Conservation (phyloP, 2,888 invertebrate genomes). For the Podabrus alpinus region DNA sequence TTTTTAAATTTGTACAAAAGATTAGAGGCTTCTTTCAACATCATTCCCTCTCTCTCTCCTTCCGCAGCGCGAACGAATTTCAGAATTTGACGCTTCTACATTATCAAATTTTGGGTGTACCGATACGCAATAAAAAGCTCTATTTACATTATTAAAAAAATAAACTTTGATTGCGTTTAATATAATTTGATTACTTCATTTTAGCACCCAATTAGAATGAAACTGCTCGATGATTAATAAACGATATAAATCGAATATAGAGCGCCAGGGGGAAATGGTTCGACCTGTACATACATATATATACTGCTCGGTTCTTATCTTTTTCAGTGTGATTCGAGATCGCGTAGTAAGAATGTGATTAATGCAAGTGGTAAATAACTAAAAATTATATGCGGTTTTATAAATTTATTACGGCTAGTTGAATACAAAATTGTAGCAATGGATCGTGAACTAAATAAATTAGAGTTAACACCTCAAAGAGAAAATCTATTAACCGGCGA, state of each 20-base stretch:
- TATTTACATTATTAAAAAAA: too few species aligned
- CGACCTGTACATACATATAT: conserved; percentile 20
- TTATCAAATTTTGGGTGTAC: too few species aligned
- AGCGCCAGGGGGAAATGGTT: conserved; percentile 10
- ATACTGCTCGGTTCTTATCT: conserved; percentile 14
- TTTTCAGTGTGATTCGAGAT: conserved; percentile 21
- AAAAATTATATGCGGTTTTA: neutral
- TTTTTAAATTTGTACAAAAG: too few species aligned
- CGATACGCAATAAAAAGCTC: too few species aligned
- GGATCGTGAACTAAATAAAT: neutral
- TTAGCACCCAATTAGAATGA: neutral
- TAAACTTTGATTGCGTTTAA: neutral
- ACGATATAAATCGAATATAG: neutral
- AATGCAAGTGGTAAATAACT: neutral
- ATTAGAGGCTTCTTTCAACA: too few species aligned
- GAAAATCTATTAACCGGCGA: neutral
- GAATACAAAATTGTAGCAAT: neutral
- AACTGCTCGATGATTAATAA: neutral
- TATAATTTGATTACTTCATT: neutral
- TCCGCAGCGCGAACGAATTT: too few species aligned
- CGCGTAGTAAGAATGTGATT: conserved; percentile 13
- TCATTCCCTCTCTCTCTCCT: too few species aligned
- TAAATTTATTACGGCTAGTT: neutral
- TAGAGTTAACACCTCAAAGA: neutral
- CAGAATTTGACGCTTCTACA: too few species aligned